phyloP scores from a whole-genome alignment of 2,888 invertebrate species.

The Mythimna pallens region DNA sequence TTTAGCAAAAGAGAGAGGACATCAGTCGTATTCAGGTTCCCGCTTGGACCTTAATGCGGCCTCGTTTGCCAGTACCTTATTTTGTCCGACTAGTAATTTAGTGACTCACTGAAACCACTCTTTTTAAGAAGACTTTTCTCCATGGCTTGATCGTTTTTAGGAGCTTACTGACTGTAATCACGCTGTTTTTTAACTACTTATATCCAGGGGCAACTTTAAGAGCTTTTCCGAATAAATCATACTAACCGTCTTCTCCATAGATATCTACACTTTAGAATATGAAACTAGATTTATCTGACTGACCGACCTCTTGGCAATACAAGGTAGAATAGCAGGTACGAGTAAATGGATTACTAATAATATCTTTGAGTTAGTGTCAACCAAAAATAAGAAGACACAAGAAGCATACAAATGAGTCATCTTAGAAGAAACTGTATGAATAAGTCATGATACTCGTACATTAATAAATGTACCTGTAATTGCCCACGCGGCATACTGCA shows the following conservation, averaged over 20 bases:
- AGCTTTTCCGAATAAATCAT: neutral
- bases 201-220: neutral
- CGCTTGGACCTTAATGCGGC: no score
- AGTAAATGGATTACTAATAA: no score
- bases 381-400: neutral
- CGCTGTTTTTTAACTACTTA: neutral
- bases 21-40: no score
- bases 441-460: slow-evolving; percentile 13
- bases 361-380: neutral
- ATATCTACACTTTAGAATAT: no score
- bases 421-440: slow-evolving; percentile 24
- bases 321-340: no score
- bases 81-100: neutral
- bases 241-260: no score
- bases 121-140: neutral
- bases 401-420: neutral
- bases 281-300: no score
- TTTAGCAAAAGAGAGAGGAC: no score
- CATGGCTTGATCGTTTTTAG: no score
- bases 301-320: no score
- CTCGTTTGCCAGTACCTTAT: no score
- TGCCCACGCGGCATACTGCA: slow-evolving; percentile 54
- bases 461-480: slow-evolving; percentile 48
- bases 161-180: no score
- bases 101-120: neutral